A percentile compares a stretch with the other conserved stretches of the same genome.
Evolutionary conservation across 2,888 invertebrate genomes (phyloP).

Genomic region (Plutella xylostella): DNA sequence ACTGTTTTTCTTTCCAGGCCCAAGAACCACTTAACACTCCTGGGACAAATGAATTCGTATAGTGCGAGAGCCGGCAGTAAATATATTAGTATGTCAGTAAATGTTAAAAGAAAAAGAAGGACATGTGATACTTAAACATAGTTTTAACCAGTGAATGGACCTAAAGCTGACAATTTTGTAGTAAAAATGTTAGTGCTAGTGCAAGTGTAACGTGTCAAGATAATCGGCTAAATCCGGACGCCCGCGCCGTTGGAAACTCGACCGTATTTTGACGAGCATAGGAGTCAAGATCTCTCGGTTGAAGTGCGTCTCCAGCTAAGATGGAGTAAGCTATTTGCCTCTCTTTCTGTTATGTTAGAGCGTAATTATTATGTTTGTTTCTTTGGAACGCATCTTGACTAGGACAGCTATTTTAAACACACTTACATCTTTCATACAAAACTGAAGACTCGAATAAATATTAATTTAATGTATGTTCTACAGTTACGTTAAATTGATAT

Average conservation of each 20-base stretch:
- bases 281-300: too few species aligned
- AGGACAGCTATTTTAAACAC: too few species aligned
- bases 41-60: slow-evolving; percentile 85
- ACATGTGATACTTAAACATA: slow-evolving; percentile 30
- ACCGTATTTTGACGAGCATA: slow-evolving; percentile 9
- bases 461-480: too few species aligned
- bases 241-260: slow-evolving; percentile 40
- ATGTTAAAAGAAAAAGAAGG: slow-evolving; percentile 66
- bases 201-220: slow-evolving; percentile 38
- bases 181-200: slow-evolving; percentile 49
- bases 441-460: too few species aligned
- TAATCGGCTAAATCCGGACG: slow-evolving; percentile 43
- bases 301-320: too few species aligned
- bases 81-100: slow-evolving; percentile 59
- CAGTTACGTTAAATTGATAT: too few species aligned
- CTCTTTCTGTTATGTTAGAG: too few species aligned
- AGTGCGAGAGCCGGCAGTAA: slow-evolving; percentile 60
- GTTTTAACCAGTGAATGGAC: slow-evolving; percentile 59
- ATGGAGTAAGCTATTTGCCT: too few species aligned
- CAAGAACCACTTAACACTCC: slow-evolving; percentile 85
- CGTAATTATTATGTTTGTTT: too few species aligned
- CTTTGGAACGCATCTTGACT: too few species aligned
- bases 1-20: slow-evolving; percentile 75
- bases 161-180: slow-evolving; percentile 43
- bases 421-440: too few species aligned